Conservation (phyloP, 2,113 vertebrate genomes). For the Promerops cafer region DNA sequence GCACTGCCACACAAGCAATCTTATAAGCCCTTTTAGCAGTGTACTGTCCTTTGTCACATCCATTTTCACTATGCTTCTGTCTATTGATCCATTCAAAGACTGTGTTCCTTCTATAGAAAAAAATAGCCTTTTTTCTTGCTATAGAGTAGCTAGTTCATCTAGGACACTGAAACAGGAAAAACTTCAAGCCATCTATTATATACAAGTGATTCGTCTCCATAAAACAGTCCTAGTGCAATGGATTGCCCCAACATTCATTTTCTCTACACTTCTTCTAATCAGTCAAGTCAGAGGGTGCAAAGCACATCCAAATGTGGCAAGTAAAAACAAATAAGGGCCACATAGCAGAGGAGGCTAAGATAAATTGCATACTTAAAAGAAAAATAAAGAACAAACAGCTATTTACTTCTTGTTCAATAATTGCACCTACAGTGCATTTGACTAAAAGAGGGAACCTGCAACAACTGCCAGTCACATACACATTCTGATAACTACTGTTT, state of each 20-base stretch:
- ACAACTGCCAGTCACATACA: neutral
- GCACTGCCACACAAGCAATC: neutral
- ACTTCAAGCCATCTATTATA: neutral
- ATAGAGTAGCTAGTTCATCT: neutral
- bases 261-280: neutral
- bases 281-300: neutral
- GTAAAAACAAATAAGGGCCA: neutral
- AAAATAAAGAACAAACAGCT: neutral
- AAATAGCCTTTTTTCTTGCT: neutral
- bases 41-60: neutral
- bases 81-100: neutral
- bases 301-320: neutral
- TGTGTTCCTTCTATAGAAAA: neutral
- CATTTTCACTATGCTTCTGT: neutral
- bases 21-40: neutral
- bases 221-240: neutral
- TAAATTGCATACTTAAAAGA: neutral
- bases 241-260: neutral
- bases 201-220: neutral
- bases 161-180: neutral
- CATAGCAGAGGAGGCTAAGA: neutral
- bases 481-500: neutral
- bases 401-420: neutral
- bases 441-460: neutral
- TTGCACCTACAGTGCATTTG: neutral